Evolutionary conservation across 2,113 vertebrate species (phyloP), one percentile per base, ranked within the genome.

Genomic region (Burhinus bistriatus): DNA sequence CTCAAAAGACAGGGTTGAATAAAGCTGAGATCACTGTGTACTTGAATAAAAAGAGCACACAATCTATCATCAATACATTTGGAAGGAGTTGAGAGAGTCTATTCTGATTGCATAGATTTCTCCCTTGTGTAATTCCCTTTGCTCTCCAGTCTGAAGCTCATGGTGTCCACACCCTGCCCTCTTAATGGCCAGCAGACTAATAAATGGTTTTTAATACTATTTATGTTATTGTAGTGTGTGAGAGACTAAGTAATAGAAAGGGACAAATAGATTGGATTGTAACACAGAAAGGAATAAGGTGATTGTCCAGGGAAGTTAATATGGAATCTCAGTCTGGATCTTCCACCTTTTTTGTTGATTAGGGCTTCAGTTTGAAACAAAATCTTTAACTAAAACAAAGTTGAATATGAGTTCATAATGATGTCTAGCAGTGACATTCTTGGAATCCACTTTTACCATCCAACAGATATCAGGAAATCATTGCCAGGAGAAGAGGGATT

Each of bases 31-130:
- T 95, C 92, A 95, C 83, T 38, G 54, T 30, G 23, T 80, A 76
- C 47, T 27, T 57, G 72, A 82, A 93, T 47, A 84, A 89, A 91
- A 91, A 87, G 57, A 91, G 34, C 59, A 82, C 4, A 2, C 1
- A 26, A 72, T 97, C 90, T 82, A 65, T 91, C 90, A 82, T 57
- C 69, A 42, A 69, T 83, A n/a, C 6, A 44, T 92, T 94, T 93
- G 94, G 87, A 96, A 95, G 54, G 27, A 92, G 73, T 57, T 92
- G 73, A 95, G 83, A 96, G 52, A 94, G 40, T 68, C 49, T 78
- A 16, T 95, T 89, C 61, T 93, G 82, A 76, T 69, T 76, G 34
- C 82, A 82, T 20, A 65, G 84, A 65, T 91, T 91, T 91, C 84
- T 95, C 57, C 58, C 52, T 59, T 61, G 73, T 89, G 69, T 89